Evolutionary conservation across 1,140 invertebrate genomes (phyloP).

Genomic region (Pogonus chalceus): DNA sequence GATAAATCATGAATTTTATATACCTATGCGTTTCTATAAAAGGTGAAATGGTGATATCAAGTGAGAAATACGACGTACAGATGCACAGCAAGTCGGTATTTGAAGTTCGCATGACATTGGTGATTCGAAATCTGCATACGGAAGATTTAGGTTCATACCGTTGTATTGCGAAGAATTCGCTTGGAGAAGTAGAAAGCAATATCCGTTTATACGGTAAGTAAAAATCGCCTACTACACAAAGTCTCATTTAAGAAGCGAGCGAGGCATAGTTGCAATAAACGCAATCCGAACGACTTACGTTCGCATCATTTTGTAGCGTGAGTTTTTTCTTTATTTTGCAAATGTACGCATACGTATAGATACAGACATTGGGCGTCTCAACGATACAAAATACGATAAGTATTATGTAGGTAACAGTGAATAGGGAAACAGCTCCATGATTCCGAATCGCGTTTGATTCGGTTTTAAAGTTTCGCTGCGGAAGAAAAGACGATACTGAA

Average conservation of each 20-base stretch:
- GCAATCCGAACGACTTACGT: not conserved
- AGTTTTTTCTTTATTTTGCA: not conserved
- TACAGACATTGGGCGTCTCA: not conserved
- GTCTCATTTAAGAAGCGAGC: not conserved
- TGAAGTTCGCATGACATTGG: constrained; percentile 74
- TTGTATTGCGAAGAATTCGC: constrained; percentile 84
- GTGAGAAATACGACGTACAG: constrained; percentile 71
- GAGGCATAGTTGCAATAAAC: not conserved
- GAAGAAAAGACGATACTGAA: no score
- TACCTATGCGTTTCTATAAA: no score
- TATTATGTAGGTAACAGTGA: no score
- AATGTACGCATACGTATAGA: not conserved
- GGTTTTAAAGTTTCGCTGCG: no score
- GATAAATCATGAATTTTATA: no score
- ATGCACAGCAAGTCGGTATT: constrained; percentile 60
- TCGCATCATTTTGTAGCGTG: not conserved
- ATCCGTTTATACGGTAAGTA: constrained; percentile 81
- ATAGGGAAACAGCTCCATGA: no score
- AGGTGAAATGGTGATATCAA: constrained; percentile 76
- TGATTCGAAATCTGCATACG: constrained; percentile 64
- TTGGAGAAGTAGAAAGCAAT: constrained; percentile 79
- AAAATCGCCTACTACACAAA: not conserved
- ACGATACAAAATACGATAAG: not conserved
- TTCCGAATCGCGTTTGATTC: no score
- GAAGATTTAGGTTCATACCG: constrained; percentile 76